Base-by-base conservation (phyloP, 2,797 vertebrate genomes). In the Gobio occitaniae region DNA sequence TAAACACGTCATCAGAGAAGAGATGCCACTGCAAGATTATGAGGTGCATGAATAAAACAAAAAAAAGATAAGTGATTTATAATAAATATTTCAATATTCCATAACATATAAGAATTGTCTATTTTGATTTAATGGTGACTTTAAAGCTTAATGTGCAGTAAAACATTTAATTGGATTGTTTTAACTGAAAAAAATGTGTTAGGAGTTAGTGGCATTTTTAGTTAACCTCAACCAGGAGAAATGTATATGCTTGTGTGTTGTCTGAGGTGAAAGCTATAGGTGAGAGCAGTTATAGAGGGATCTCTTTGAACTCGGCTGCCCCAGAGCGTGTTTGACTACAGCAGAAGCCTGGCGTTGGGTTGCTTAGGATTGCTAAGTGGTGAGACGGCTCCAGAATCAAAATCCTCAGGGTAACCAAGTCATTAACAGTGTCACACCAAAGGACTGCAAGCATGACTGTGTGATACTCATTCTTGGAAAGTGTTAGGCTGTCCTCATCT, bases 391-490 rank as follows among this genome's bases (percentile, higher is more conserved):
- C 91, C 88, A 88, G 91, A 93, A 91, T 91, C 90, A 87, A 88
- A 94, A 94, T 92, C 93, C 93, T 92, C 92, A 93, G 90, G 90
- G 93, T 93, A 92, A 90, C 91, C 93, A 93, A 90, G 92, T 92
- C 88, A 92, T 94, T 93, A 90, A 86, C 78, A 86, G 89, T 80
- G 85, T 84, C 89, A 88, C 94, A 94, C 95, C 94, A 95, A 94
- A 89, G 90, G 93, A 93, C 92, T 91, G 90, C 88, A 94, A 94
- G 94, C 95, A 92, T 90, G 92, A 92, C 87, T 70, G 88, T 88
- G 90, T 94, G 93, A 93, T 93, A 90, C 92, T 94, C 94, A 91
- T 94, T 95, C 93, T 92, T 92, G 93, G 82, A 93, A 92, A 91
- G 91, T 92, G 90, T 92, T 93, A 93, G 92, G 91, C 88, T 16